phyloP scores from a whole-genome alignment of 2,113 vertebrate species.

The Stomatorhinus ivindoensis region DNA sequence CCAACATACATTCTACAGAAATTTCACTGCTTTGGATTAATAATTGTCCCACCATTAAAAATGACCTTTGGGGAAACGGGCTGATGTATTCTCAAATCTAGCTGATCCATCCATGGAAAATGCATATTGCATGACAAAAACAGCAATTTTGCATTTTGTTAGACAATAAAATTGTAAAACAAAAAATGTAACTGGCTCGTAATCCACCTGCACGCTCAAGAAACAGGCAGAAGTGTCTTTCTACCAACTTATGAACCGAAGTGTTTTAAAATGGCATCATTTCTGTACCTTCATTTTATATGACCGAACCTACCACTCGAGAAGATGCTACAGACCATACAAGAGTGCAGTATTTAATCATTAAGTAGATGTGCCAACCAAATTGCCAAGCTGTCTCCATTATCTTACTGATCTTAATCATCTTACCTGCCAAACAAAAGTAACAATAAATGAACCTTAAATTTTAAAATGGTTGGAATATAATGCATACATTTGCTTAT shows the following conservation, averaged over 20 bases:
- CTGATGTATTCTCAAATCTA: constrained; percentile 67
- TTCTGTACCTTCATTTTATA: constrained; percentile 64
- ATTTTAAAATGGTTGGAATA: constrained; percentile 54
- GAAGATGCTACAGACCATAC: constrained; percentile 58
- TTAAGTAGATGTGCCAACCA: constrained; percentile 75
- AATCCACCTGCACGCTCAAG: constrained; percentile 71
- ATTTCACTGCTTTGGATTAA: constrained; percentile 27
- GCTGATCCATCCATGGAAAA: constrained; percentile 63
- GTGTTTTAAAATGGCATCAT: constrained; percentile 45
- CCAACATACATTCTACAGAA: constrained; percentile 24
- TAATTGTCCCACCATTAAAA: neutral
- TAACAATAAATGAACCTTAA: constrained; percentile 43
- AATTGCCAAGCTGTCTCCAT: constrained; percentile 45
- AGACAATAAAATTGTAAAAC: constrained; percentile 36
- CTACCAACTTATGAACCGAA: constrained; percentile 25
- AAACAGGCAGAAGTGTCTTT: constrained; percentile 44
- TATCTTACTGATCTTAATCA: constrained; percentile 63
- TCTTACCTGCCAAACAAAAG: constrained; percentile 46
- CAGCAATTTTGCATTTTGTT: constrained; percentile 57
- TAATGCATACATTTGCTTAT: constrained; percentile 21
- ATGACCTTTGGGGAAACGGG: constrained; percentile 53
- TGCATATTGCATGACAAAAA: constrained; percentile 74
- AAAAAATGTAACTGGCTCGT: constrained; percentile 54
- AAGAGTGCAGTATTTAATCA: constrained; percentile 59
- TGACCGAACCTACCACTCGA: constrained; percentile 48